phyloP scores from a whole-genome alignment of 1,140 invertebrate genomes.

The Octopus bimaculoides region DNA sequence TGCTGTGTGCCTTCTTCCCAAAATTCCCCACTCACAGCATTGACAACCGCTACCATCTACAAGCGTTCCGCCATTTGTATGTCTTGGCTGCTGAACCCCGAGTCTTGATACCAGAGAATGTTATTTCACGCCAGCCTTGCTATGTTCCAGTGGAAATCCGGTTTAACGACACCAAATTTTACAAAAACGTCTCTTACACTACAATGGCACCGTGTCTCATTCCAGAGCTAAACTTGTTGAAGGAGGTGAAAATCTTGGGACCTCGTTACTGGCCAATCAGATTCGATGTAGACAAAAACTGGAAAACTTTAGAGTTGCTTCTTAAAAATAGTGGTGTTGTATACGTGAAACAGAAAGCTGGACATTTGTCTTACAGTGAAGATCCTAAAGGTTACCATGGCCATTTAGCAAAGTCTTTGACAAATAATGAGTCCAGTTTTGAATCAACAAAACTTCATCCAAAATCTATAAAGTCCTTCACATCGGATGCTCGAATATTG shows the following conservation, averaged over 20 bases:
- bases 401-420: slow-evolving; percentile 78
- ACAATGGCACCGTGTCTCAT: slow-evolving; percentile 76
- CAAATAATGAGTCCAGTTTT: slow-evolving; percentile 72
- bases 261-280: slow-evolving; percentile 83
- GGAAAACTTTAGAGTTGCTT: slow-evolving; percentile 74
- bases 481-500: slow-evolving; percentile 61
- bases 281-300: slow-evolving; percentile 79
- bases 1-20: slow-evolving; percentile 91
- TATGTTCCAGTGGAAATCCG: slow-evolving; percentile 74
- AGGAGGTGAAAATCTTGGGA: slow-evolving; percentile 75
- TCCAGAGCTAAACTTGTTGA: slow-evolving; percentile 75
- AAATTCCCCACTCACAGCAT: slow-evolving; percentile 95
- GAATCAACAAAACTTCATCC: slow-evolving; percentile 64
- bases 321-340: slow-evolving; percentile 71
- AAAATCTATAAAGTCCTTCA: slow-evolving; percentile 60
- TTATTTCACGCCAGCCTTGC: slow-evolving; percentile 69
- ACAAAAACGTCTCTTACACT: slow-evolving; percentile 60
- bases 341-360: slow-evolving; percentile 84
- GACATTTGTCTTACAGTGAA: slow-evolving; percentile 81
- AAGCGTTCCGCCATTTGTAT: slow-evolving; percentile 93
- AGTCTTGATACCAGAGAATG: slow-evolving; percentile 80
- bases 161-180: slow-evolving; percentile 57
- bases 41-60: slow-evolving; percentile 93
- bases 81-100: slow-evolving; percentile 88
- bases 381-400: slow-evolving; percentile 85